Evolutionary conservation across 2,113 vertebrate species (phyloP), one percentile per base, ranked within the genome.

Genomic region (Chauna torquata): DNA sequence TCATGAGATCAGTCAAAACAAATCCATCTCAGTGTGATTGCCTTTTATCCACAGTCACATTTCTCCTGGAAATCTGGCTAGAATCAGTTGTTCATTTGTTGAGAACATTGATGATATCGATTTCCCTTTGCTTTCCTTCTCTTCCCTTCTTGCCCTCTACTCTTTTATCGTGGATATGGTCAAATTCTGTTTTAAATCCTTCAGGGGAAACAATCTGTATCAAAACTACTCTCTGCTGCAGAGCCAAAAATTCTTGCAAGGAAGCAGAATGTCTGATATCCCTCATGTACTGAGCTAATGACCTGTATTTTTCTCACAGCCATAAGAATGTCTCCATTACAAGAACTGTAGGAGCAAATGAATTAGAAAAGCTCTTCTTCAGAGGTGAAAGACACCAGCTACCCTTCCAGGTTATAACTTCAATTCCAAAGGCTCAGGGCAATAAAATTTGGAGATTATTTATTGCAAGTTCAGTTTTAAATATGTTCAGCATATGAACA

Each of bases 11-110:
- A 88, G 75, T 80, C 74, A 83, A 52, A 91, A 85, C 71, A 94
- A 97, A 97, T 88, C 49, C 81, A 94, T 96, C 96, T 90, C 72
- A 45, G 50, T 93, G 77, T 82, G 70, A 96, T 59, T 97, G 42
- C 25, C 64, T 97, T 96, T 97, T 97, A 92, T 88, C 58, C 12
- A 28, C 42, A 79, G 50, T 90, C 58, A 66, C 88, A 97, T 93
- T 97, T 79, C 52, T 96, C 32, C 32, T 82, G 24, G 57, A 98
- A 96, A 95, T 96, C 47, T 86, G 78, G 34, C 38, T 50, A 91
- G 78, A 96, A 96, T 93, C 90, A 97, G 77, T 50, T 91, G 82
- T 94, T 98, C 32, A 52, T 59, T 94, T 96, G 50, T 77, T 78
- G 80, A 20, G 30, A 59, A 88, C 90, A 82, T 64, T 94, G 80